These are phyloP conservation scores for Eulemur coronatus DNA, from an alignment of 2,797 vertebrate species.

Conservation along the genomic window DNA sequence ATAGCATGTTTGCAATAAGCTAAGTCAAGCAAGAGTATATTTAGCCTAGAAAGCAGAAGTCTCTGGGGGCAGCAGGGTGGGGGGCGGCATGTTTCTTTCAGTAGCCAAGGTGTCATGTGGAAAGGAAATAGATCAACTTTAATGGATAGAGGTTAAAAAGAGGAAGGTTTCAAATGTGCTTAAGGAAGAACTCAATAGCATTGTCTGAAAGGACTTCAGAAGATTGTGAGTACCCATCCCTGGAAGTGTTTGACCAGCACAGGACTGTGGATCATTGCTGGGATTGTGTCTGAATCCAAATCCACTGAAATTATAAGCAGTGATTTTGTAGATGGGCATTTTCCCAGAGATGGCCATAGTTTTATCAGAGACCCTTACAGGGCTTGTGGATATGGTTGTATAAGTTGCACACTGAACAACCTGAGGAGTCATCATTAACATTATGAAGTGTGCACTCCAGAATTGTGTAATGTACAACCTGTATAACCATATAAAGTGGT, in stretches of 20 bases:
- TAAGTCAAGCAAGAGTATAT: neutral
- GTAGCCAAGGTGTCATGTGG: neutral
- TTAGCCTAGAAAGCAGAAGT: conserved; percentile 35
- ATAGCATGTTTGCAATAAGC: neutral
- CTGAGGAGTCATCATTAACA: neutral
- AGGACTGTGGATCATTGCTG: neutral
- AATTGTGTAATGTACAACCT: neutral
- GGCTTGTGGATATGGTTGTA: neutral
- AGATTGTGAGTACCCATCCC: neutral
- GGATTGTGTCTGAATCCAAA: neutral
- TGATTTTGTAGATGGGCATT: neutral
- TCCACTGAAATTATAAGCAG: neutral
- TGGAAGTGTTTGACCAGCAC: neutral
- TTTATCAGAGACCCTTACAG: neutral
- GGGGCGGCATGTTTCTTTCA: neutral
- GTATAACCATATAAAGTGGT: accelerated
- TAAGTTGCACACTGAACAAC: neutral
- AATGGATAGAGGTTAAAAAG: neutral
- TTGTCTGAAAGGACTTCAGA: neutral
- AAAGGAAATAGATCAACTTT: neutral
- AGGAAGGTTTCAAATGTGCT: neutral
- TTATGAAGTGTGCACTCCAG: neutral
- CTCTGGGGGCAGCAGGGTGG: neutral
- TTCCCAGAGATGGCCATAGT: neutral
- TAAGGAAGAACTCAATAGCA: neutral